phyloP scores from a whole-genome alignment of 2,113 vertebrate species.

The Macquaria australasica region DNA sequence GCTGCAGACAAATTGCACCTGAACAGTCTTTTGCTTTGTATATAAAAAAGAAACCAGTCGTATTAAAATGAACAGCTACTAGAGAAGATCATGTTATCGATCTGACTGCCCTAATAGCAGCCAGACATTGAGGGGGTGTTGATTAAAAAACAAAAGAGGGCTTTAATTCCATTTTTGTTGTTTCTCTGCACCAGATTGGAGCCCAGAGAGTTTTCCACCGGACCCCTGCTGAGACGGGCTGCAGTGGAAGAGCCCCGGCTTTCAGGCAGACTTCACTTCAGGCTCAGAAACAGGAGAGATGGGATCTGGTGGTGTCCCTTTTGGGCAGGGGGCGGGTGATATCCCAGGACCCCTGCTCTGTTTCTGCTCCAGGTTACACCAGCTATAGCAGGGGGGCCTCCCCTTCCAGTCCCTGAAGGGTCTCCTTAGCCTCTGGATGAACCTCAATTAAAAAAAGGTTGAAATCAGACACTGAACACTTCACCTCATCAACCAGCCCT shows the following conservation, averaged over 20 bases:
- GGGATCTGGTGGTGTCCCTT: slow-evolving; percentile 52
- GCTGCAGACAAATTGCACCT: slow-evolving; percentile 23
- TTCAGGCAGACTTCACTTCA: slow-evolving; percentile 59
- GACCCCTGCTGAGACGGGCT: slow-evolving; percentile 77
- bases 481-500: slow-evolving; percentile 28
- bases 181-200: slow-evolving; percentile 67
- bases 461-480: slow-evolving; percentile 34
- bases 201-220: slow-evolving; percentile 61
- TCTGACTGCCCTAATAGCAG: slow-evolving; percentile 32
- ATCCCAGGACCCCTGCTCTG: slow-evolving; percentile 76
- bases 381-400: slow-evolving; percentile 53
- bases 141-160: slow-evolving; percentile 71
- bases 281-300: slow-evolving; percentile 53
- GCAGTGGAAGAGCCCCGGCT: slow-evolving; percentile 39
- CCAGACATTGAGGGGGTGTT: slow-evolving; percentile 55
- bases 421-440: slow-evolving; percentile 62
- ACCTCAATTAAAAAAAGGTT: slow-evolving; percentile 67
- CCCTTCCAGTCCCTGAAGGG: slow-evolving; percentile 41
- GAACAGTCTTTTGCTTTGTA: not conserved
- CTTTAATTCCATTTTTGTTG: slow-evolving; percentile 75
- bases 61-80: slow-evolving; percentile 23
- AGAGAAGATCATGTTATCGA: slow-evolving; percentile 37
- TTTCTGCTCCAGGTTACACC: slow-evolving; percentile 73
- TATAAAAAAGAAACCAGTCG: not conserved
- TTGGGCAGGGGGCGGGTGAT: slow-evolving; percentile 61